These are phyloP conservation scores for Rhyacichthys aspro DNA, from an alignment of 2,797 vertebrate genomes.

Conservation along the genomic window DNA sequence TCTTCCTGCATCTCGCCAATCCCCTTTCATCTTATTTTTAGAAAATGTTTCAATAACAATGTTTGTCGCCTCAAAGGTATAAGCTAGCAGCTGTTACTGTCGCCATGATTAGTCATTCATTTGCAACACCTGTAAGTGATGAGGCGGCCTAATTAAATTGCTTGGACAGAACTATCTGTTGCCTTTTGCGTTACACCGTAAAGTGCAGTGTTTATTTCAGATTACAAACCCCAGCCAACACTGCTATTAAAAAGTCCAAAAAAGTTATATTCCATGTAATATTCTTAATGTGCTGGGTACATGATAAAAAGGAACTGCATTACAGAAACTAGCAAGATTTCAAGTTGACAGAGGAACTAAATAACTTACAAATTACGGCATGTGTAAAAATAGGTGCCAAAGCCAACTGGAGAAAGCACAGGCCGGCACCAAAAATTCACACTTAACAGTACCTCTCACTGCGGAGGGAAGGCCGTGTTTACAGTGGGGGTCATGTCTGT, in stretches of 20 bases:
- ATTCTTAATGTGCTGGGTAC: slow-evolving; percentile 20
- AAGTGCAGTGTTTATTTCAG: slow-evolving; percentile 2
- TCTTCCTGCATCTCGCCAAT: neutral
- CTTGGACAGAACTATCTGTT: slow-evolving; percentile 3
- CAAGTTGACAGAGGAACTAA: slow-evolving; percentile 25
- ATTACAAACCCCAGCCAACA: neutral
- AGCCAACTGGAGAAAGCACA: slow-evolving; percentile 20
- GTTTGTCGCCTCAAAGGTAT: slow-evolving; percentile 8
- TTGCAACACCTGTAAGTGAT: too few species aligned
- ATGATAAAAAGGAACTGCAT: slow-evolving; percentile 4
- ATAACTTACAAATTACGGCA: slow-evolving; percentile 31
- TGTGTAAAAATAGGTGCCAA: slow-evolving; percentile 18
- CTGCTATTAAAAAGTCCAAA: neutral
- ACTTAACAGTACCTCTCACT: slow-evolving; percentile 36
- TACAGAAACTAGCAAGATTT: slow-evolving; percentile 22
- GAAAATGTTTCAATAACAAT: too few species aligned
- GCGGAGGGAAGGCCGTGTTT: slow-evolving; percentile 60
- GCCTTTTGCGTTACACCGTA: slow-evolving; percentile 8
- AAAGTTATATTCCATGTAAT: slow-evolving; percentile 6
- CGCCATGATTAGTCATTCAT: too few species aligned
- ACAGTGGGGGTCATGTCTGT: slow-evolving; percentile 74
- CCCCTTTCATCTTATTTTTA: too few species aligned
- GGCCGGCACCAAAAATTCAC: slow-evolving; percentile 32
- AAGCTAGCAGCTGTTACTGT: slow-evolving; percentile 10
- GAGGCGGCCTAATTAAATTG: slow-evolving; percentile 4